Evolutionary conservation across 2,797 vertebrate species (phyloP).

Genomic region (Acipenser transmontanus): DNA sequence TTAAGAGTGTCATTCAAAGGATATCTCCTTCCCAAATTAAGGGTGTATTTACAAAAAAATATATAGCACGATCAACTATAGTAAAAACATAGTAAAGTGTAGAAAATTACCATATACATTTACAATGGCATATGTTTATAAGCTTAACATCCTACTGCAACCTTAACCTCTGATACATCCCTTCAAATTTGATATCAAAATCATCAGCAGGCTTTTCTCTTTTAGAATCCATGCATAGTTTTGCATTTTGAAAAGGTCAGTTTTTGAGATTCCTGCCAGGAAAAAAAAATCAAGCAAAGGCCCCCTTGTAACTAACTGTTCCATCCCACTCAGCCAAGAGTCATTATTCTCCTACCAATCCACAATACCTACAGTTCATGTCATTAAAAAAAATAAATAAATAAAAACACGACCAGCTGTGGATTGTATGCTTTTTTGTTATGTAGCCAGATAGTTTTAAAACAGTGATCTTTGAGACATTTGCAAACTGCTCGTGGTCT

Average conservation of each 20-base stretch:
- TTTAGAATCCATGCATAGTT: conserved; percentile 59
- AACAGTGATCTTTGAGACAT: not conserved
- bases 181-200: conserved; percentile 60
- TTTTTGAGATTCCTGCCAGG: conserved; percentile 60
- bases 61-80: conserved; percentile 53
- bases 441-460: conserved; percentile 9
- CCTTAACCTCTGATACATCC: conserved; percentile 54
- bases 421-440: not conserved
- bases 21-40: too few species aligned
- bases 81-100: conserved; percentile 58
- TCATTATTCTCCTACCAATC: not conserved
- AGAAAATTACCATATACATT: conserved; percentile 49
- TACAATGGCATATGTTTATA: conserved; percentile 42
- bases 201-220: conserved; percentile 58
- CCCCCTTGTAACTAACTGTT: conserved; percentile 52
- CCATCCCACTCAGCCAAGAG: conserved; percentile 23
- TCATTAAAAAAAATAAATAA: not conserved
- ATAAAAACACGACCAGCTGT: not conserved
- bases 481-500: not conserved
- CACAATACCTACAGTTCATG: not conserved
- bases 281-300: conserved; percentile 53
- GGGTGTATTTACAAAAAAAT: conserved; percentile 43
- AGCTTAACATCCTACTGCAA: conserved; percentile 48
- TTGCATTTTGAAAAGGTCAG: conserved; percentile 73
- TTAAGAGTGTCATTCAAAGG: too few species aligned